Conservation (phyloP, 2,888 invertebrate species). For the Anorthoa munda region DNA sequence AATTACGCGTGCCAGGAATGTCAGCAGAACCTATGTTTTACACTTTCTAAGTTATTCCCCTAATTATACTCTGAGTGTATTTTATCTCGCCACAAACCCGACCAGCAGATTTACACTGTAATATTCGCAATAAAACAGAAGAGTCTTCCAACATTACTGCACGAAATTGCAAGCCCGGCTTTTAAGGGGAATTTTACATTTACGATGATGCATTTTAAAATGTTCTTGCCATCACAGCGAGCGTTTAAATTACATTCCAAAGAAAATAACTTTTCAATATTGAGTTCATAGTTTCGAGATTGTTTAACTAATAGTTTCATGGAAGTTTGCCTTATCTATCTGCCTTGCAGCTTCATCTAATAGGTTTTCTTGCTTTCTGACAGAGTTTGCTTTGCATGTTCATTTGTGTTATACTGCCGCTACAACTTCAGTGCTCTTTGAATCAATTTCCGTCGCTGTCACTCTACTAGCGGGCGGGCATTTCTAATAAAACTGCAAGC, state of each 20-base stretch:
- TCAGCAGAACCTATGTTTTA: slow-evolving; percentile 5
- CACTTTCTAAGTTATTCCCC: slow-evolving; percentile 14
- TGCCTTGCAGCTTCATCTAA: slow-evolving; percentile 27
- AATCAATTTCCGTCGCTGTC: not conserved
- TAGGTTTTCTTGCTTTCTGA: slow-evolving; percentile 23
- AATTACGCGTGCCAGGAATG: not conserved
- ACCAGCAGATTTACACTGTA: slow-evolving; percentile 8
- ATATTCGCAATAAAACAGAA: slow-evolving; percentile 42
- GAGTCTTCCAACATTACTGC: slow-evolving; percentile 26
- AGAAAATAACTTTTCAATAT: slow-evolving; percentile 47
- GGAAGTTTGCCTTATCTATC: slow-evolving; percentile 34
- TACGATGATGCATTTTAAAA: slow-evolving; percentile 57
- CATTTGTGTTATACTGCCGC: slow-evolving; percentile 7
- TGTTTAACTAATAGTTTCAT: slow-evolving; percentile 35
- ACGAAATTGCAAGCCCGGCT: slow-evolving; percentile 36
- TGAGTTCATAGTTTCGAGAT: slow-evolving; percentile 43
- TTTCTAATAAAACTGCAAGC: not conserved
- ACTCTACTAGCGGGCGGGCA: not conserved
- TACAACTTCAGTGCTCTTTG: not conserved
- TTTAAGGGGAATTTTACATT: slow-evolving; percentile 44
- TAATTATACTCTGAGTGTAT: slow-evolving; percentile 27
- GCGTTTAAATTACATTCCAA: slow-evolving; percentile 43
- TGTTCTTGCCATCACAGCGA: slow-evolving; percentile 25
- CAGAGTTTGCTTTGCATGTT: slow-evolving; percentile 33
- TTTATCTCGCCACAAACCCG: slow-evolving; percentile 18